A percentile compares a stretch with the other conserved stretches of the same genome.
Conservation (phyloP, 2,113 vertebrate genomes). For the Eupsittula cactorum region DNA sequence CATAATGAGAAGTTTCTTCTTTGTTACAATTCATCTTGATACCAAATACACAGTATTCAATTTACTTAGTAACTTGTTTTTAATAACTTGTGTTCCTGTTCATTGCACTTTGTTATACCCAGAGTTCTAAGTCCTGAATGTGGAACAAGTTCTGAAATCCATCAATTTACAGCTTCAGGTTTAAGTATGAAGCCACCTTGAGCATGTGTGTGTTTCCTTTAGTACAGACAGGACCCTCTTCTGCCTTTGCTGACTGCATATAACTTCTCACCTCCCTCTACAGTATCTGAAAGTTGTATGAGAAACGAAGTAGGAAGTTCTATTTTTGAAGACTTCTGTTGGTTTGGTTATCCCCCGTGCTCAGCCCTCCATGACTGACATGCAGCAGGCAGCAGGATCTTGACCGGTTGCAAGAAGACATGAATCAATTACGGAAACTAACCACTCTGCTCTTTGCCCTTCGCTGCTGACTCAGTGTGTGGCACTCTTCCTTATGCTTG, state of each 20-base stretch:
- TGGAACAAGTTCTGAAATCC: background rate
- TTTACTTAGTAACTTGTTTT: background rate
- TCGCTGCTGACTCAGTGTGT: background rate
- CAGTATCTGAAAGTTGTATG: background rate
- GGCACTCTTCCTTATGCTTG: background rate
- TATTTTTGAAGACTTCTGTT: background rate
- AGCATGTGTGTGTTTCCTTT: background rate
- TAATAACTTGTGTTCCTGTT: background rate
- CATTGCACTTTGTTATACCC: background rate
- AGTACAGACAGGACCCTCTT: background rate
- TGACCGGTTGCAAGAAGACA: background rate
- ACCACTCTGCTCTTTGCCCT: fast-evolving
- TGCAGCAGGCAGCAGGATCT: background rate
- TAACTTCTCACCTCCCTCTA: background rate
- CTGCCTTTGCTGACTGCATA: background rate
- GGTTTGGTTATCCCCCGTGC: background rate
- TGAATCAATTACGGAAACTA: background rate
- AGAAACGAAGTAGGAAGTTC: background rate
- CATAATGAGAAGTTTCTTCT: background rate
- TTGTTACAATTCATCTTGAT: background rate
- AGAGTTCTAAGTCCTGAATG: background rate
- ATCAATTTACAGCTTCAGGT: background rate
- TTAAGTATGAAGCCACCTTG: background rate
- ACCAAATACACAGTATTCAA: background rate
- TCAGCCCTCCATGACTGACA: background rate